Conservation (phyloP, 2,113 vertebrate species). For the Myotis davidii region DNA sequence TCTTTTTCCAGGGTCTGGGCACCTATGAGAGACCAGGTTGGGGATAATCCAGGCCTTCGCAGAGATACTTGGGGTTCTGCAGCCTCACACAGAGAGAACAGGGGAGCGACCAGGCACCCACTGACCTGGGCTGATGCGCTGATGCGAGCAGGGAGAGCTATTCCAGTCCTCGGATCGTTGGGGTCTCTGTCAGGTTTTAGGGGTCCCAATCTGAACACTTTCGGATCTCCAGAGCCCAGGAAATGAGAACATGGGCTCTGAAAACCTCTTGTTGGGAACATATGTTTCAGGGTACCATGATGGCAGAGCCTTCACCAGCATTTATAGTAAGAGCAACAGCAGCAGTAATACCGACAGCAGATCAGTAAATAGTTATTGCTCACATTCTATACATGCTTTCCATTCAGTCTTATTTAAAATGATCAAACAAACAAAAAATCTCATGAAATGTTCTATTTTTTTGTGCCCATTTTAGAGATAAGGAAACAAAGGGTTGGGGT, state of each 20-base stretch:
- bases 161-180: rapidly evolving
- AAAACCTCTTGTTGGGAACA: not conserved
- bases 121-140: no score
- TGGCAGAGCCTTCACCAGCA: not conserved
- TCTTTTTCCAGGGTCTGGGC: not conserved
- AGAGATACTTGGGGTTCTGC: not conserved
- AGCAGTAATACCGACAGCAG: not conserved
- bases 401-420: not conserved
- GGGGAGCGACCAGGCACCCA: rapidly evolving
- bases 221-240: not conserved
- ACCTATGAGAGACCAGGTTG: not conserved
- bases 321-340: not conserved
- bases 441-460: not conserved
- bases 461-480: slow-evolving; percentile 36
- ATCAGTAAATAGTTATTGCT: not conserved
- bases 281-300: rapidly evolving
- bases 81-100: rapidly evolving
- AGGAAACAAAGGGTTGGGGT: not conserved
- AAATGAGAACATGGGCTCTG: rapidly evolving
- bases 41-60: not conserved
- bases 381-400: not conserved
- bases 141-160: rapidly evolving
- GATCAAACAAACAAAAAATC: not conserved
- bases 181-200: not conserved
- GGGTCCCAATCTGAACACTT: not conserved